These are phyloP conservation scores for Metridium senile DNA, from an alignment of 92 coral and sea anemone species.

Conservation along the genomic window DNA sequence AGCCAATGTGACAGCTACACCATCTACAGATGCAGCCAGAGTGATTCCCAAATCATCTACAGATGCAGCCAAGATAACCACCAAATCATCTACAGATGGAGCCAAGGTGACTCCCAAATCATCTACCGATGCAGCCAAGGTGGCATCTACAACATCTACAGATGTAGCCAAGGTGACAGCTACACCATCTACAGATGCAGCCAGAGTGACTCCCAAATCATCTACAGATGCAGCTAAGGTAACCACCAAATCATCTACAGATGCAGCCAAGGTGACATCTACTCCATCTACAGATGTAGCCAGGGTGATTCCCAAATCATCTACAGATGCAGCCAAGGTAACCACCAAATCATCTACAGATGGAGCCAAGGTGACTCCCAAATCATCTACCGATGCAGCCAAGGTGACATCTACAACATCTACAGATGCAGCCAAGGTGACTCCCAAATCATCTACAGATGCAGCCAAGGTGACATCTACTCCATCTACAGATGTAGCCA, in stretches of 20 bases:
- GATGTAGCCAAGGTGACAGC: not conserved
- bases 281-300: slow-evolving; percentile 10
- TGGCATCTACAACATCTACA: slow-evolving; percentile 8
- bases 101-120: slow-evolving; percentile 13
- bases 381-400: slow-evolving; percentile 5
- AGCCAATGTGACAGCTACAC: slow-evolving; percentile 16
- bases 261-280: not conserved
- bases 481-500: too few species aligned
- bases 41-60: slow-evolving; percentile 16
- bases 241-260: not conserved
- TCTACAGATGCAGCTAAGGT: slow-evolving; percentile 4
- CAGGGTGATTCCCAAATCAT: slow-evolving; percentile 11
- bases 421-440: slow-evolving; percentile 18
- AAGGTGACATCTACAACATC: slow-evolving; percentile 20
- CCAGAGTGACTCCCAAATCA: slow-evolving; percentile 8
- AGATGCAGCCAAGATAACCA: slow-evolving; percentile 2
- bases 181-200: slow-evolving; percentile 7
- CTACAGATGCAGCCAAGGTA: slow-evolving; percentile 15
- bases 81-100: slow-evolving; percentile 5
- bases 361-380: slow-evolving; percentile 12
- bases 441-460: not conserved
- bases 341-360: slow-evolving; percentile 1
- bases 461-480: slow-evolving; percentile 9
- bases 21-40: slow-evolving; percentile 25
- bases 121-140: slow-evolving; percentile 19